Evolutionary conservation across 2,797 vertebrate genomes (phyloP), one percentile per base, ranked within the genome.

Genomic region (Enteromius unitaeniatus): DNA sequence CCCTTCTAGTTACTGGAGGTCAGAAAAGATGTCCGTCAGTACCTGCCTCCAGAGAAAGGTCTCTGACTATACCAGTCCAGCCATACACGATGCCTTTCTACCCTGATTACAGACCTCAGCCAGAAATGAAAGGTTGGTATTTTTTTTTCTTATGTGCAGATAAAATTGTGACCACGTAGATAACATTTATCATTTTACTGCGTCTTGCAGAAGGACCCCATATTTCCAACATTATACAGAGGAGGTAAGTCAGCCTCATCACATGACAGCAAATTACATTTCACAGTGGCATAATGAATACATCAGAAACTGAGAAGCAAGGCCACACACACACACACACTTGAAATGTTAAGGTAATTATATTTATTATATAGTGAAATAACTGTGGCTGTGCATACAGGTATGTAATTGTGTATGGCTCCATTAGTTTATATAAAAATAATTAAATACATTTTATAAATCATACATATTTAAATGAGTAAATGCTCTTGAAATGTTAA

Each of bases 1-100:
- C 2, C 31, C 83, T 85, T n/a, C 55, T 82, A 4, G 49, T 74
- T 10, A 77, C 4, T 78, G 67, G 69, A 19, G 9, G 86, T 23
- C 81, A 51, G 26, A 88, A 89, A 26, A 70, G 81, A 40, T 83
- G 62, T 42, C 77, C 85, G 0, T 87, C 84, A 70, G 64, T 85
- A 9, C 64, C 83, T 58, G 58, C 82, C 67, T 70, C n/a, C 34
- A n/a, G 58, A 78, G 85, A 47, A 26, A 75, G 64, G 3, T n/a
- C 55, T 3, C 42, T 42, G 47, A 72, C 65, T 64, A 55, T 81
- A 60, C 79, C 87, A 60, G 37, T 90, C 74, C 89, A 89, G 53
- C 87, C 88, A 1, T 87, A 85, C 28, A 86, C 62, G 60, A n/a
- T 64, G 17, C 81, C 88, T 28, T 84, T 88, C 3, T 15, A 88